Evolutionary conservation across 2,888 invertebrate genomes (phyloP).

Genomic region (Sinopyrophorus schimmeli): DNA sequence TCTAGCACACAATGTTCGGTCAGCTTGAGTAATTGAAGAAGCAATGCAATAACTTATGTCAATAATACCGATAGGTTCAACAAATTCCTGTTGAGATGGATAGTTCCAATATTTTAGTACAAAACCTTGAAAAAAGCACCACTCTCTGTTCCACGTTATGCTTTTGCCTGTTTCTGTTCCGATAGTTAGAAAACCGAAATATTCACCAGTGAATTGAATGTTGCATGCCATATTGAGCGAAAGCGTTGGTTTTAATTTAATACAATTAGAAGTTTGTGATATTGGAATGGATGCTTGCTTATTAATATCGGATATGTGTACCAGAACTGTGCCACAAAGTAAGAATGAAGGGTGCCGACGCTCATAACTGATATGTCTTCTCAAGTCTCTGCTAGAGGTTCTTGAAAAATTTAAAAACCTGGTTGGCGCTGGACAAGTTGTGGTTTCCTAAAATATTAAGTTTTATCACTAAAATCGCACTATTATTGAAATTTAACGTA

Average conservation of each 20-base stretch:
- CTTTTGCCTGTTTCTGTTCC: constrained; percentile 51
- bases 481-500: background rate
- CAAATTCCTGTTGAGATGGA: constrained; percentile 51
- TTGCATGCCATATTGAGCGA: constrained; percentile 42
- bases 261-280: constrained; percentile 36
- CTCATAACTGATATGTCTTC: constrained; percentile 31
- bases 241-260: constrained; percentile 44
- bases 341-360: constrained; percentile 15
- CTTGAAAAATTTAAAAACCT: constrained; percentile 37
- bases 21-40: constrained; percentile 46
- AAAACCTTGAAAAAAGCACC: constrained; percentile 57
- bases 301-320: constrained; percentile 44
- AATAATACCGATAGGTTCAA: constrained; percentile 48
- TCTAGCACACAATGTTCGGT: constrained; percentile 57
- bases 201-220: constrained; percentile 43
- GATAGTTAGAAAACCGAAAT: constrained; percentile 57
- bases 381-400: constrained; percentile 29
- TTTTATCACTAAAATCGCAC: background rate
- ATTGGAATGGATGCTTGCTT: constrained; percentile 42
- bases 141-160: constrained; percentile 58
- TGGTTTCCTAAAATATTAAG: constrained; percentile 30
- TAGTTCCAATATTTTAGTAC: constrained; percentile 57
- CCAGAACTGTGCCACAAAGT: constrained; percentile 39
- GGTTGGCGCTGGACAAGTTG: constrained; percentile 44
- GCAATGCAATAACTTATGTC: constrained; percentile 52